phyloP scores from a whole-genome alignment of 2,797 vertebrate genomes.

The Molossus molossus region DNA sequence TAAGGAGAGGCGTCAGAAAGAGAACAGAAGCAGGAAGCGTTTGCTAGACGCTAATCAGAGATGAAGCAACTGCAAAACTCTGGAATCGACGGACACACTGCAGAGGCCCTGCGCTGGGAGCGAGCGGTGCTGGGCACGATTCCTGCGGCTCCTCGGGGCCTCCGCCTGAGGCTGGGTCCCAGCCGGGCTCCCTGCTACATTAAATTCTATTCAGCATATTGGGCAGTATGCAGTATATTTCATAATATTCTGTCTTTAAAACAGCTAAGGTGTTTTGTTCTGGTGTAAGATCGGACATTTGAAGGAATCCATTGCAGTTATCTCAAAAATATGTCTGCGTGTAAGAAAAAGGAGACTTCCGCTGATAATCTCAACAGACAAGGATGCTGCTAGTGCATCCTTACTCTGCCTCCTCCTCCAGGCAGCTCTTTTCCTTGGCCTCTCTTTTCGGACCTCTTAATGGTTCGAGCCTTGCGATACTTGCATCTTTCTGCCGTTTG shows the following conservation, averaged over 20 bases:
- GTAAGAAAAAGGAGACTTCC: neutral
- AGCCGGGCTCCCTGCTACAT: neutral
- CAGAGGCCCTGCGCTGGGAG: neutral
- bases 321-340: neutral
- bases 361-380: rapidly evolving
- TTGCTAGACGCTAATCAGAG: neutral
- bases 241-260: neutral
- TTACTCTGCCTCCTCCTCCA: neutral
- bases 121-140: rapidly evolving
- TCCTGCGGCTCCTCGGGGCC: neutral
- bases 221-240: neutral
- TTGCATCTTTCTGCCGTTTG: neutral
- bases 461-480: neutral
- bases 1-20: neutral
- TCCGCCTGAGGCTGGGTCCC: rapidly evolving
- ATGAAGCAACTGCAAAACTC: neutral
- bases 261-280: neutral
- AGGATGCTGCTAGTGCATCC: rapidly evolving
- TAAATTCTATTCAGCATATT: neutral
- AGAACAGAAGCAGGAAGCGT: neutral
- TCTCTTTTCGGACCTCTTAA: neutral
- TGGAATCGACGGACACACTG: rapidly evolving
- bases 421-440: neutral
- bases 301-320: conserved; percentile 29
- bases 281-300: neutral